Conservation (phyloP, 2,797 vertebrate species). For the Anomalospiza imberbis region DNA sequence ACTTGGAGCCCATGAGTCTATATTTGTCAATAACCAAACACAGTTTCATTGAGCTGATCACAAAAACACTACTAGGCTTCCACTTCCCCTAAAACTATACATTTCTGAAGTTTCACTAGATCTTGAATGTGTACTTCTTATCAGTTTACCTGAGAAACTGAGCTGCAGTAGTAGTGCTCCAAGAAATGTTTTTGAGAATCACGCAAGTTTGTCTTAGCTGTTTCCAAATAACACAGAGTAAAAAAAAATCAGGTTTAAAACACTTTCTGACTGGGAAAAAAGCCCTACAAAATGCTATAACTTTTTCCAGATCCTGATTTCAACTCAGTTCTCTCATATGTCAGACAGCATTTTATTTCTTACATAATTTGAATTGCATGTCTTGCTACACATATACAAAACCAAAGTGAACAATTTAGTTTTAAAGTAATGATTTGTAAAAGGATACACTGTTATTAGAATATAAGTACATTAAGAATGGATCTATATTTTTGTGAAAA, state of each 20-base stretch:
- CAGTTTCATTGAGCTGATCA: background rate
- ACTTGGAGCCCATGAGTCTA: background rate
- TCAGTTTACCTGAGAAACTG: background rate
- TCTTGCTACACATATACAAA: background rate
- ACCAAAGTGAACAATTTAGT: background rate
- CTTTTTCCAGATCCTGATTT: background rate
- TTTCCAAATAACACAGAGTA: background rate
- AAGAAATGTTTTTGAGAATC: background rate
- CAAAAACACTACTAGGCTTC: background rate
- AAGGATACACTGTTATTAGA: background rate
- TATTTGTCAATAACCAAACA: background rate
- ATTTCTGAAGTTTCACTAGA: background rate
- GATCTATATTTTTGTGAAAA: background rate
- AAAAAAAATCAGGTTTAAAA: background rate
- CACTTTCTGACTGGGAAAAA: background rate
- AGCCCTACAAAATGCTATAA: rapidly evolving
- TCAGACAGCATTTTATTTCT: background rate
- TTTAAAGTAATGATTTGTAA: background rate
- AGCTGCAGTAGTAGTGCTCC: background rate
- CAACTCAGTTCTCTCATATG: background rate
- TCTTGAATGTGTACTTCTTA: background rate
- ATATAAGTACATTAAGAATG: background rate
- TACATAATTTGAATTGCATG: background rate
- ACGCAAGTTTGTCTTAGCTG: background rate
- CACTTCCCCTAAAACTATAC: background rate